Base-by-base conservation (phyloP, 1,140 invertebrate genomes). In the Chelonus insularis region DNA sequence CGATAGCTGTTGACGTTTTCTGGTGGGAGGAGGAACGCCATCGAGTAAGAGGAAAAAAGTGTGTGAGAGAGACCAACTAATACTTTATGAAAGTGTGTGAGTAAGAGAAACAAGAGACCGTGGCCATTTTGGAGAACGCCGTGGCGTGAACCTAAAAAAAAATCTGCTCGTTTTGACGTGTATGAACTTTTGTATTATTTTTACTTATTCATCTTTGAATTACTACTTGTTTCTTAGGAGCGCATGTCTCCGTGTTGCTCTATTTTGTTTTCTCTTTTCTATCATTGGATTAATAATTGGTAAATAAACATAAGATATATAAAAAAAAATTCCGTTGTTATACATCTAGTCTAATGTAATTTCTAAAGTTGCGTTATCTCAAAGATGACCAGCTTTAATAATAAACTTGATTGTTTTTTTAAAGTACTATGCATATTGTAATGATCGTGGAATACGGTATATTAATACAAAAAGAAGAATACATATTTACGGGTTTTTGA, bases 91-190 rank as follows among this genome's bases (percentile, higher is more conserved):
- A 34, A 34, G 29, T 51, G 12, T 14, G n/a, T 7, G 47, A 45
- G 32, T 41, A 55, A 39, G 58, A 52, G 57, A n/a, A n/a, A n/a
- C n/a, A n/a, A n/a, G 62, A 50, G 29, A 32, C 51, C 4, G 55
- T 64, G 64, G 72, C 72, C 73, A 75, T 75, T 70, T 74, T 74
- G 71, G 73, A 74, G 71, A 74, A 74, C 68, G 57, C 68, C 62
- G 34, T 69, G 60, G 32, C 48, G 63, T 57, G n/a, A n/a, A n/a
- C n/a, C n/a, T n/a, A 36, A 29, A 21, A 52, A 36, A 7, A 32
- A 9, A 51, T 51, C 20, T 21, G 20, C 14, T 52, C 47, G 23
- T n/a, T n/a, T n/a, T n/a, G n/a, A n/a, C n/a, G 6, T 9, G 43
- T 45, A 45, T 45, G 16, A 45, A 45, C 43, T 4, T 18, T 16